These are phyloP conservation scores for Rhipidura dahli DNA, from an alignment of 2,113 vertebrate species.

Conservation along the genomic window DNA sequence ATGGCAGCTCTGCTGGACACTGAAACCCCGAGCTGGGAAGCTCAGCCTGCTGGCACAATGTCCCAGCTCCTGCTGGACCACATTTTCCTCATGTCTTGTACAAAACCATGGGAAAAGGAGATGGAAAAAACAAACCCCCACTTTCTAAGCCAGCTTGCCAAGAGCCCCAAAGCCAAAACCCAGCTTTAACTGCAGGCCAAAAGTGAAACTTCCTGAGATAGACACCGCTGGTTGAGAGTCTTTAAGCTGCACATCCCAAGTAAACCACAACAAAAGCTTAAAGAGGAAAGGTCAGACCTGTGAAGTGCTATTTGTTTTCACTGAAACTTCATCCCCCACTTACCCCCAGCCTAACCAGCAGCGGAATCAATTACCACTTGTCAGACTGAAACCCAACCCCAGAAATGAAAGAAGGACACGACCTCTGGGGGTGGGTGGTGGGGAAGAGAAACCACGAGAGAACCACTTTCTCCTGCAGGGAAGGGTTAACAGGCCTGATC, in stretches of 20 bases:
- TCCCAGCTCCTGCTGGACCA: neutral
- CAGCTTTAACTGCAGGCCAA: neutral
- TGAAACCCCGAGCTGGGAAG: neutral
- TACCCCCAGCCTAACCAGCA: constrained; percentile 88
- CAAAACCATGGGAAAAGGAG: constrained; percentile 18
- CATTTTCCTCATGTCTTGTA: neutral
- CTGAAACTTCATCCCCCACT: constrained; percentile 96
- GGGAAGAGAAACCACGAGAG: constrained; percentile 36
- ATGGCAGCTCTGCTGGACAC: neutral
- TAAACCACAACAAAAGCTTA: constrained; percentile 79
- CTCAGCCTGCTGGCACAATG: neutral
- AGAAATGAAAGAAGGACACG: constrained; percentile 92
- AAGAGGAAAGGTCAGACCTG: constrained; percentile 79
- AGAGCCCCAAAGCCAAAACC: neutral
- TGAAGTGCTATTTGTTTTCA: constrained; percentile 98
- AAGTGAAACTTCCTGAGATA: constrained; percentile 27
- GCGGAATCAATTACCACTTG: constrained; percentile 98
- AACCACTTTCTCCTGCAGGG: neutral
- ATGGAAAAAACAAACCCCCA: neutral
- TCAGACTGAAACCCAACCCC: constrained; percentile 87
- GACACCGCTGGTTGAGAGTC: constrained; percentile 40
- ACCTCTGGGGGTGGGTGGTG: constrained; percentile 76
- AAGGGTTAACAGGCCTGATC: constrained; percentile 59
- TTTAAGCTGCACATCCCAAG: constrained; percentile 60
- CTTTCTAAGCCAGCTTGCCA: neutral